Conservation (phyloP, 2,797 vertebrate species). For the Cuculus canorus region DNA sequence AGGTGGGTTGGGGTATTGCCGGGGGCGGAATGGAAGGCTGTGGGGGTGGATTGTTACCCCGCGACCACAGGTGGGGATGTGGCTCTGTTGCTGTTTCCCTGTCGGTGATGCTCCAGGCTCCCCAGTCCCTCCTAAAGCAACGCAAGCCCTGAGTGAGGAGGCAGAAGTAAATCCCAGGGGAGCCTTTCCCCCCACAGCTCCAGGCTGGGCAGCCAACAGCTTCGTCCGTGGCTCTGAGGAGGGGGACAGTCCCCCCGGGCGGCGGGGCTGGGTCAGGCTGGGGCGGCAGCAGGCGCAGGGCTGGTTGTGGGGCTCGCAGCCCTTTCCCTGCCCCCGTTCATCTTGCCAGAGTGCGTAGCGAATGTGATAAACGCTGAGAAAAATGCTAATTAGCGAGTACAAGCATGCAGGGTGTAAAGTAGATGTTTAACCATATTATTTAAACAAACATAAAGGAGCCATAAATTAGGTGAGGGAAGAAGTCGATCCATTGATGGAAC, state of each 20-base stretch:
- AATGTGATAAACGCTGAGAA: neutral
- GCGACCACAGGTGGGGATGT: fast-evolving
- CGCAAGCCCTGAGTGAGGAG: neutral
- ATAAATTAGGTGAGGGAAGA: neutral
- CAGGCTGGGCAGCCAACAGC: neutral
- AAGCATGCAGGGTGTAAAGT: slow-evolving; percentile 12
- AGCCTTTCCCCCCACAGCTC: neutral
- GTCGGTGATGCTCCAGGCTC: neutral
- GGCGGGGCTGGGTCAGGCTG: neutral
- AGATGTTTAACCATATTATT: slow-evolving; percentile 50
- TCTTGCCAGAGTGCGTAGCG: neutral
- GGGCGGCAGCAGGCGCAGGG: fast-evolving
- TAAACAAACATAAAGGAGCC: slow-evolving; percentile 52
- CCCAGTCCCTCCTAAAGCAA: neutral
- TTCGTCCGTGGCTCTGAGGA: neutral
- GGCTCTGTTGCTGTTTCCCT: neutral
- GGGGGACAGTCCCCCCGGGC: neutral
- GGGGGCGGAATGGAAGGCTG: neutral
- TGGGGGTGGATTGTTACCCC: neutral
- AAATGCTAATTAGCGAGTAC: slow-evolving; percentile 27
- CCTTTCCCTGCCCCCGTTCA: neutral
- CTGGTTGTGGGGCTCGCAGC: neutral
- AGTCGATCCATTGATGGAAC: slow-evolving; percentile 47
- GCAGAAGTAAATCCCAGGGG: neutral
- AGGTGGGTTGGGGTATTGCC: neutral